Evolutionary conservation across 2,888 invertebrate species (phyloP), one percentile per base, ranked within the genome.

Genomic region (Euphydryas editha): DNA sequence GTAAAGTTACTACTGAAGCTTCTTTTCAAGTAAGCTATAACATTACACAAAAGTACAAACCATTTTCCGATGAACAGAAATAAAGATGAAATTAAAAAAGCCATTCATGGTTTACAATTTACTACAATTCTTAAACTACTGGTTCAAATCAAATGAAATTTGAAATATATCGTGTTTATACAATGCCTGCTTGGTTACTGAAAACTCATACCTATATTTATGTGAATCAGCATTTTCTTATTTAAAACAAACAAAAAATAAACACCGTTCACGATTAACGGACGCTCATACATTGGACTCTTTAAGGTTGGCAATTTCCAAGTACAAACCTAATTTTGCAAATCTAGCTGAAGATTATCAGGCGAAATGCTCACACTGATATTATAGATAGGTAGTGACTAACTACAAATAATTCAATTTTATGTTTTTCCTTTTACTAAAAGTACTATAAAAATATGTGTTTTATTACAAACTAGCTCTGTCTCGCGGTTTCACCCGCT

Each of bases 171-270:
- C n/a, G n/a, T n/a, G n/a, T n/a, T n/a, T n/a, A n/a, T n/a, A n/a
- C n/a, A n/a, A n/a, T n/a, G n/a, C n/a, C n/a, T n/a, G n/a, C n/a
- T n/a, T n/a, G n/a, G n/a, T n/a, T n/a, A n/a, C n/a, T n/a, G n/a
- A n/a, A n/a, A n/a, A n/a, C n/a, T n/a, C n/a, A n/a, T n/a, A n/a
- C n/a, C n/a, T 67, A 73, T 73, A 73, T 67, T 72, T 70, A 72
- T 71, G 68, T 73, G 71, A 75, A 65, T 72, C 73, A 69, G 70
- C 73, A 73, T 72, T 72, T 73, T 73, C 71, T 67, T 69, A 71
- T 67, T 70, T 72, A 67, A 75, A 75, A 57, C 71, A 72, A 69
- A 74, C 59, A 68, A 75, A 75, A 75, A 73, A 30, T 73, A 73
- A 76, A 73, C 72, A 74, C 68, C 69, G 69, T 70, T 73, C 72